Base-by-base conservation (phyloP, 2,113 vertebrate genomes). In the Pelecanus crispus region DNA sequence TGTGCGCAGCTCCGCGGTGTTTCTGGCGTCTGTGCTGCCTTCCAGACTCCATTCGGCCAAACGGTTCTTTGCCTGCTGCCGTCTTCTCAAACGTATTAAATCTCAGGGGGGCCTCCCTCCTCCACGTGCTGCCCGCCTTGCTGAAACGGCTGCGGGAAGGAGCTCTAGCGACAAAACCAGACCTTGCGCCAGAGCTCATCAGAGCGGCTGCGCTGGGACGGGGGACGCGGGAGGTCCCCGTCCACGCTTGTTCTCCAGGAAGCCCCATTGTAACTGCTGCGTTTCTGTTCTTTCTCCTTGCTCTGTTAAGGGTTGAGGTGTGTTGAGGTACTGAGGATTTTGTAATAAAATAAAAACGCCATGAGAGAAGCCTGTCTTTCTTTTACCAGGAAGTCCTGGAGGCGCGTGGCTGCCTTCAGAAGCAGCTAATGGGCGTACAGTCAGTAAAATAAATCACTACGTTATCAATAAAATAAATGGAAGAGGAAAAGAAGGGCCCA, bases 261-360 rank as follows among this genome's bases (percentile, higher is more conserved):
- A 47, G 26, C n/a, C 58, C 58, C 1, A 1, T 9, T 42, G 31
- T 61, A 3, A 14, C 10, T 9, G 38, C 31, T 13, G 9, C 7
- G 34, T 7, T 47, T 47, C 34, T 77, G 13, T 40, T 56, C 56
- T 68, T 58, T 17, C 71, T 28, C 24, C 26, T 70, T 17, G 74
- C 83, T 87, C 72, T 59, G 63, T 28, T 59, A 22, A 28, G 50
- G 91, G 63, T 25, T 38, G 77, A 20, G 38, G 17, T 18, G 66
- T n/a, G 36, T 20, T 38, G 63, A 79, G 36, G 42, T 38, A 17
- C 47, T 10, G 21, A 74, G 38, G 55, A 7, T 84, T 91, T 94
- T 94, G 29, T 91, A 94, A 94, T 94, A 94, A 94, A 94, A 71
- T 4, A 13, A 13, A 9, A 63, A 67, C 10, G 8, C 38, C 18